Evolutionary conservation across 92 coral and sea anemone species (phyloP), one percentile per base, ranked within the genome.

Genomic region (Parazoanthus atlanticus): DNA sequence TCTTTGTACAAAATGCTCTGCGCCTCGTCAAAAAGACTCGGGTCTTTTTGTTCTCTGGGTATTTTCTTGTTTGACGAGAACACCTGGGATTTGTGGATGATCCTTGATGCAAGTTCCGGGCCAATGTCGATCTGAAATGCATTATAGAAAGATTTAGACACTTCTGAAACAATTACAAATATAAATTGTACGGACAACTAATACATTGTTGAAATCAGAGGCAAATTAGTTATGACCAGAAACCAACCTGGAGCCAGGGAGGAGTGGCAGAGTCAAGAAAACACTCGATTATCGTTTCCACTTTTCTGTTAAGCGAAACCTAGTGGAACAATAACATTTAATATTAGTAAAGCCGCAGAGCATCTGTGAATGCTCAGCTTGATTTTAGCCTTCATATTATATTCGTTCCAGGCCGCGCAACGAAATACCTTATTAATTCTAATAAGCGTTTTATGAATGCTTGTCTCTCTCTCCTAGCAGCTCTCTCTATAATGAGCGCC

Each of bases 201-300:
- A 75, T 8, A 19, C 15, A 3, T 19, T 36, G 12, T 75, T 75
- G 79, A 36, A 75, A 34, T 19, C 10, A 36, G 13, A 31, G 46
- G 46, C 28, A 31, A 74, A 19, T 75, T 0, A 33, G 21, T 73
- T 10, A 6, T 26, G 31, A 64, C 17, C 25, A 25, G 28, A 25
- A 54, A 33, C 91, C 21, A 36, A 96, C 99, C 98, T 96, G 99
- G 8, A 96, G 81, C 94, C 98, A 96, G 32, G 99, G 99, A 52
- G 99, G 99, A n/a, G 99, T 95, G 54, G 99, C 99, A 77, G 99
- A 96, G 89, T 96, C 99, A 36, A 96, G 95, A 79, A 96, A 96
- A 82, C 99, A 96, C 88, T 96, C 99, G 73, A 95, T 92, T 36
- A 96, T 95, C 12, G 99, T 95, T 84, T 96, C 98, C 5, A 96